phyloP scores from a whole-genome alignment of 2,888 invertebrate genomes.

The Xestia ashworthii region DNA sequence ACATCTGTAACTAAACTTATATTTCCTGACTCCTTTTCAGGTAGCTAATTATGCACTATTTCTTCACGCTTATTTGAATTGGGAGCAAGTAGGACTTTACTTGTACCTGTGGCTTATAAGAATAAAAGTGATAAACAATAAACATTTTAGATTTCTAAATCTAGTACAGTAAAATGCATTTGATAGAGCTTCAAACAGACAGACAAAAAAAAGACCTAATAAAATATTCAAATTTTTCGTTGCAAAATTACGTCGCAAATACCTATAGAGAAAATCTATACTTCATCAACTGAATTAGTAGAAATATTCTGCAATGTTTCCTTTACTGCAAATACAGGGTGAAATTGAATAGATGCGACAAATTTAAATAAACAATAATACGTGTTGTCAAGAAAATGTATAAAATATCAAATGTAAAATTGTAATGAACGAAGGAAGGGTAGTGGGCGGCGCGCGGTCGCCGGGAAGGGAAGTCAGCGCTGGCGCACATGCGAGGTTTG shows the following conservation, averaged over 20 bases:
- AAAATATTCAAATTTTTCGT: background rate
- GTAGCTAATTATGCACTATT: constrained; percentile 30
- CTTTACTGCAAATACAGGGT: background rate
- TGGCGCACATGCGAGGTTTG: no score
- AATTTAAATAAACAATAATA: no score
- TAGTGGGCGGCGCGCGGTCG: no score
- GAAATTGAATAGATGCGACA: no score
- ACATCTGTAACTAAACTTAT: constrained; percentile 50
- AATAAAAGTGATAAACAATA: background rate
- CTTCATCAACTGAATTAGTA: background rate
- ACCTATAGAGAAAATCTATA: background rate
- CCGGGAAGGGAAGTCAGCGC: no score
- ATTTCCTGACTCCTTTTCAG: constrained; percentile 29
- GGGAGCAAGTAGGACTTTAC: constrained; percentile 6
- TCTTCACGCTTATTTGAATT: constrained; percentile 32
- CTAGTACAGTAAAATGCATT: no score
- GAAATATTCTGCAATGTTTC: constrained; percentile 1
- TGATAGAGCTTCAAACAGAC: constrained; percentile 3
- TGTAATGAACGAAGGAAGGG: no score
- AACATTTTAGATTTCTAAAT: background rate
- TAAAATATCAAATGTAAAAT: no score
- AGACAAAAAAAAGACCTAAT: background rate
- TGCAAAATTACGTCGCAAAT: background rate
- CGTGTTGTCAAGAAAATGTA: no score
- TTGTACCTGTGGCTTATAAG: background rate